These are phyloP conservation scores for Bombylius major DNA, from an alignment of 2,888 invertebrate species.

Conservation along the genomic window DNA sequence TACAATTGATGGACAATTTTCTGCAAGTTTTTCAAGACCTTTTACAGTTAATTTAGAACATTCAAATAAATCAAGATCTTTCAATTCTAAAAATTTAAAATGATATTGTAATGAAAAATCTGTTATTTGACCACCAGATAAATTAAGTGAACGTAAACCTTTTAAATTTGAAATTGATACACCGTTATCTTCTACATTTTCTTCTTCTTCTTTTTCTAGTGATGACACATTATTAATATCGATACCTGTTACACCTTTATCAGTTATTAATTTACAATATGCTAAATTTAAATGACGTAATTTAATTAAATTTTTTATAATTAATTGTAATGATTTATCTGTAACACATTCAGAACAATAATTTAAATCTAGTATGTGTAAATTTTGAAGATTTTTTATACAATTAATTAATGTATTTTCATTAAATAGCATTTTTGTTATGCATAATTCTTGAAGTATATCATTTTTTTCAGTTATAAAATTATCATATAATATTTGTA, in stretches of 20 bases:
- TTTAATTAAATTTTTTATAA: background rate
- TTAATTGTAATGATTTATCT: background rate
- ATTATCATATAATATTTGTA: background rate
- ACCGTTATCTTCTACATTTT: background rate
- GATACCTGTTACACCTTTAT: background rate
- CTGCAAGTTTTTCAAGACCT: background rate
- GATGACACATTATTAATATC: background rate
- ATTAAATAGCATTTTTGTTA: background rate
- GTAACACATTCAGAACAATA: background rate
- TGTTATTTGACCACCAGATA: background rate
- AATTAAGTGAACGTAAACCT: background rate
- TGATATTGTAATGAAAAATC: background rate
- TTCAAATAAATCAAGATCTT: background rate
- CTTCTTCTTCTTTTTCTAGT: too few species aligned
- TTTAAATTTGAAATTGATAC: background rate
- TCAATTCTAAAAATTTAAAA: background rate
- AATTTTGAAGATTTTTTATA: background rate
- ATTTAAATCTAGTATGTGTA: background rate
- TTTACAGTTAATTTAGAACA: background rate
- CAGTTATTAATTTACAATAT: background rate
- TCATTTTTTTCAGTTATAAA: background rate
- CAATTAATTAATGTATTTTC: background rate
- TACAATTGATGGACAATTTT: background rate
- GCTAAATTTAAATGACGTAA: background rate
- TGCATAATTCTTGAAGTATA: background rate